Conservation (phyloP, 2,888 invertebrate species). For the Pharmacophagus antenor region DNA sequence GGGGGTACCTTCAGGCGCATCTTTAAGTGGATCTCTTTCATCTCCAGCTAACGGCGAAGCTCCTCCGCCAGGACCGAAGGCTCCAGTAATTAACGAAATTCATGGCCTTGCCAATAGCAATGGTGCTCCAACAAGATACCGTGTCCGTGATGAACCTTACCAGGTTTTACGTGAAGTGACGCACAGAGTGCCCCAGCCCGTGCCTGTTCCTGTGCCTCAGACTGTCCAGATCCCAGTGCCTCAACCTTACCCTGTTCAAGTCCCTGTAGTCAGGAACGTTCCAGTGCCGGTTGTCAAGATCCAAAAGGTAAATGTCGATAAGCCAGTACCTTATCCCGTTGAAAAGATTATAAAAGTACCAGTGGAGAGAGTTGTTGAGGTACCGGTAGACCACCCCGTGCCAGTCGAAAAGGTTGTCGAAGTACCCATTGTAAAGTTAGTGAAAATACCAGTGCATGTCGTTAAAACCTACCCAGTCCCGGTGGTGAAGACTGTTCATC, state of each 20-base stretch:
- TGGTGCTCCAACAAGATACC: slow-evolving; percentile 67
- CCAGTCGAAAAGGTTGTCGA: slow-evolving; percentile 75
- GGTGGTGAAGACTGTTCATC: slow-evolving; percentile 70
- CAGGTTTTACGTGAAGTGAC: slow-evolving; percentile 70
- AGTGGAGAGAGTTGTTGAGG: slow-evolving; percentile 78
- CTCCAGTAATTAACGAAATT: slow-evolving; percentile 68
- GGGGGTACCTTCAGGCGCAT: slow-evolving; percentile 8
- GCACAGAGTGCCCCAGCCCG: slow-evolving; percentile 80
- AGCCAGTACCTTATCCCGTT: slow-evolving; percentile 81
- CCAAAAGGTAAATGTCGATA: slow-evolving; percentile 79
- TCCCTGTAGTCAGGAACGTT: slow-evolving; percentile 76
- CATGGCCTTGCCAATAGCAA: slow-evolving; percentile 66
- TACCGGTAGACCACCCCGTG: slow-evolving; percentile 79
- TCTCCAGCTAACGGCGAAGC: slow-evolving; percentile 42
- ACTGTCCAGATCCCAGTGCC: slow-evolving; percentile 78
- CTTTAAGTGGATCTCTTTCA: slow-evolving; percentile 22
- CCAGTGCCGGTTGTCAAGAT: slow-evolving; percentile 80
- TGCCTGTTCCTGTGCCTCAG: slow-evolving; percentile 76
- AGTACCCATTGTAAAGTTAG: slow-evolving; percentile 77
- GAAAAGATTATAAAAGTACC: slow-evolving; percentile 82
- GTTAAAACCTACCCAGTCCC: slow-evolving; percentile 71
- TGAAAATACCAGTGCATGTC: slow-evolving; percentile 69
- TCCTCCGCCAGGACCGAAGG: slow-evolving; percentile 56
- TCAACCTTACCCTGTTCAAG: slow-evolving; percentile 80
- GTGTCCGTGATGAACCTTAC: slow-evolving; percentile 65